These are phyloP conservation scores for Archegozetes longisetosus DNA, from an alignment of 1,140 invertebrate genomes.

Conservation along the genomic window DNA sequence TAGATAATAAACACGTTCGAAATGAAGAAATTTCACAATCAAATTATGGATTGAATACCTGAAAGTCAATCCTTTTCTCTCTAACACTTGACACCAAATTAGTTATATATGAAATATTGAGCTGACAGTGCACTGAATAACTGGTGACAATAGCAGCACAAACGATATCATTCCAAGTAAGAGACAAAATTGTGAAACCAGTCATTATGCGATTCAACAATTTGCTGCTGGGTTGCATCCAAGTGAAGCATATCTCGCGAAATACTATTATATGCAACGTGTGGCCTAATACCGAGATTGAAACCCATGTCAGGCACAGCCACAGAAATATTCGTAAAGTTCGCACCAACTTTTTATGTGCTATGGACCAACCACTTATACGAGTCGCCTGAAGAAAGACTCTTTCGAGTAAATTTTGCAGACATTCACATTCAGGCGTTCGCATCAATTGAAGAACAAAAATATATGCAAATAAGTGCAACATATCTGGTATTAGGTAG, in stretches of 20 bases:
- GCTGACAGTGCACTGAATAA: constrained; percentile 19
- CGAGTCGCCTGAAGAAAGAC: constrained; percentile 11
- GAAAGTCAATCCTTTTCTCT: constrained; percentile 16
- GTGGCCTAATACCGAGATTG: constrained; percentile 6
- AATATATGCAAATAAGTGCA: constrained; percentile 18
- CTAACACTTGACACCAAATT: constrained; percentile 14
- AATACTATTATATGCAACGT: constrained; percentile 8
- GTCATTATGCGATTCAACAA: neutral
- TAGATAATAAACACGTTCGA: neutral
- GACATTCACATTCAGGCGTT: constrained; percentile 16
- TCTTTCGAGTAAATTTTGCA: constrained; percentile 19
- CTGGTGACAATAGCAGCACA: constrained; percentile 17
- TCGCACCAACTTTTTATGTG: neutral
- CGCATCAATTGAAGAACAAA: constrained; percentile 14
- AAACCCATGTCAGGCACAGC: constrained; percentile 5
- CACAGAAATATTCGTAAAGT: constrained; percentile 13
- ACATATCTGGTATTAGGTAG: constrained; percentile 17
- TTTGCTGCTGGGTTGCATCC: neutral
- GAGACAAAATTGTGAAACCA: neutral
- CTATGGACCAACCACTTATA: constrained; percentile 9
- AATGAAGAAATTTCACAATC: neutral
- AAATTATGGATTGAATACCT: constrained; percentile 3
- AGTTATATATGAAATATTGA: constrained; percentile 18
- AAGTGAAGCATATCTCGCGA: constrained; percentile 8
- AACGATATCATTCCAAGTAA: constrained; percentile 15